A percentile compares a stretch with the other conserved stretches of the same genome.
These are phyloP conservation scores for Hippocampus kuda DNA, from an alignment of 2,797 vertebrate genomes.

Conservation along the genomic window DNA sequence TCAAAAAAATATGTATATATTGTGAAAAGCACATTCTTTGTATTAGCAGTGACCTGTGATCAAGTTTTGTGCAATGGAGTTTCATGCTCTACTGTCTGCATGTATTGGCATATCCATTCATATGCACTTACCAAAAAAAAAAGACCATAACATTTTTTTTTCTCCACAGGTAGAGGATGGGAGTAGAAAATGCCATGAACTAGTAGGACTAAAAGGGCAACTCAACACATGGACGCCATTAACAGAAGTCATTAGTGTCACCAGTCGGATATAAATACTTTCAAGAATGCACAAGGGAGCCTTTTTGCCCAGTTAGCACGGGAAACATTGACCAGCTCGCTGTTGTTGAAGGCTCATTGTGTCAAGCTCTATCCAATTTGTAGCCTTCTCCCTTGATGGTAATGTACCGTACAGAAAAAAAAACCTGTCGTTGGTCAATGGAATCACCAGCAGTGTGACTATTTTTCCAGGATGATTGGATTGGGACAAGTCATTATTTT, in stretches of 20 bases:
- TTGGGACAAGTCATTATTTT: background rate
- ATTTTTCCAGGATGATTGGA: slow-evolving; percentile 3
- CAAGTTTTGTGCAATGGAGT: background rate
- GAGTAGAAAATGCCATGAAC: background rate
- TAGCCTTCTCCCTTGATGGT: background rate
- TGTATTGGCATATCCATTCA: too few relatives aligned
- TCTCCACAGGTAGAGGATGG: background rate
- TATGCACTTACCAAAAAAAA: background rate
- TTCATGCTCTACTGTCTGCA: too few relatives aligned
- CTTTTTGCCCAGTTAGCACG: slow-evolving; percentile 32
- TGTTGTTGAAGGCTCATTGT: background rate
- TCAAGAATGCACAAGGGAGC: slow-evolving; percentile 39
- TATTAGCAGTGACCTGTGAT: background rate
- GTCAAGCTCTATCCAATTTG: slow-evolving; percentile 1
- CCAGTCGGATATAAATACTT: slow-evolving; percentile 28
- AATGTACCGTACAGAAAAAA: background rate
- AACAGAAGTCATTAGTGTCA: slow-evolving; percentile 43
- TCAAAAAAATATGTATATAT: too few relatives aligned
- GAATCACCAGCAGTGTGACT: background rate
- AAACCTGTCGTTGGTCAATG: background rate
- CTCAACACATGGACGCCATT: slow-evolving; percentile 25
- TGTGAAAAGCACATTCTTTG: too few relatives aligned
- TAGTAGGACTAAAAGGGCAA: background rate
- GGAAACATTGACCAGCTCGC: background rate
- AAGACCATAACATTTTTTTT: too few relatives aligned